Conservation (phyloP, 2,797 vertebrate species). For the Valencia hispanica region DNA sequence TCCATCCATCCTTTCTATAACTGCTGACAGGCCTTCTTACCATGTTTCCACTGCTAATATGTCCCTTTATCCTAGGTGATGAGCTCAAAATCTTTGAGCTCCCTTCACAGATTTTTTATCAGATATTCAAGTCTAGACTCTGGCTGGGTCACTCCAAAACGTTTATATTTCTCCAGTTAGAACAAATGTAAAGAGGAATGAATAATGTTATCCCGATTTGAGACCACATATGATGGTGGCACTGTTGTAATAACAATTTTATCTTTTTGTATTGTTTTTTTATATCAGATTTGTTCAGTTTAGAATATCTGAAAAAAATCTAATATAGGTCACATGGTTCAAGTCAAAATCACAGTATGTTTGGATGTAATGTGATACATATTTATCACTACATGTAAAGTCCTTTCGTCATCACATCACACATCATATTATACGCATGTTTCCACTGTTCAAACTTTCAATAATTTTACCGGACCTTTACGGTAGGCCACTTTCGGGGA, state of each 20-base stretch:
- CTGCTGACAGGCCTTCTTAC: neutral
- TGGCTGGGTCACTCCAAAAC: neutral
- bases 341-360: neutral
- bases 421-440: no score
- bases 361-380: neutral
- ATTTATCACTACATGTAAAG: neutral
- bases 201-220: neutral
- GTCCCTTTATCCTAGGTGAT: neutral
- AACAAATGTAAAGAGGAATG: neutral
- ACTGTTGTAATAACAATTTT: neutral
- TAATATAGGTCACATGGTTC: neutral
- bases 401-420: neutral
- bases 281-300: neutral
- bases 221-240: neutral
- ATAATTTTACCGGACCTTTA: no score
- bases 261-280: no score
- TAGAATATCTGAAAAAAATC: neutral
- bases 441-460: no score
- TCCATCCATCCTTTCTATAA: neutral
- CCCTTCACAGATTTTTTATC: neutral
- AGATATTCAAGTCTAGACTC: neutral
- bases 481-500: no score
- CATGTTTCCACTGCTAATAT: neutral
- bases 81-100: neutral
- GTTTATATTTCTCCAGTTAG: no score